phyloP scores from a whole-genome alignment of 2,888 invertebrate genomes.

The Meiosimyza decipiens region DNA sequence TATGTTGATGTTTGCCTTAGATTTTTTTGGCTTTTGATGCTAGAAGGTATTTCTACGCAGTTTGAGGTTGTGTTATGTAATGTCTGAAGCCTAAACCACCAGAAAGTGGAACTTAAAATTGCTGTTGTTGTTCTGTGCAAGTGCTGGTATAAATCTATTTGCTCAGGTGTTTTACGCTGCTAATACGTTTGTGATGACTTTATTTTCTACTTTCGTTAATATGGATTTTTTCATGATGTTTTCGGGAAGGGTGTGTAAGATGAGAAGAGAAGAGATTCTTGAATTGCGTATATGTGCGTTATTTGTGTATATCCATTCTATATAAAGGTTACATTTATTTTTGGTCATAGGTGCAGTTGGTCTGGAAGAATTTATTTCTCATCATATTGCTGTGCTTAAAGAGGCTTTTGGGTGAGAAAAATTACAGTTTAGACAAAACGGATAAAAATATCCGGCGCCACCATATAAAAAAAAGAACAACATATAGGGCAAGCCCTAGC shows the following conservation, averaged over 20 bases:
- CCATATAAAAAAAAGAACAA: no score
- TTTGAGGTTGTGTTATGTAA: no score
- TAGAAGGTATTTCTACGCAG: no score
- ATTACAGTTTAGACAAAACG: no score
- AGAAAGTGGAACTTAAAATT: background rate
- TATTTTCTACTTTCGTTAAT: slow-evolving; percentile 12
- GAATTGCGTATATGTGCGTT: background rate
- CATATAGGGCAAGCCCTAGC: no score
- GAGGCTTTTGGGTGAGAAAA: no score
- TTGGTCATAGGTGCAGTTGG: no score
- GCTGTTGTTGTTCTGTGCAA: background rate
- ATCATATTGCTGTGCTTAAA: no score
- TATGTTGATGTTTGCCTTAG: background rate
- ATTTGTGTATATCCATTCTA: no score
- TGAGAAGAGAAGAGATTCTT: background rate
- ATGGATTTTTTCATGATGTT: slow-evolving; percentile 2
- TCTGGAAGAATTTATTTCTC: no score
- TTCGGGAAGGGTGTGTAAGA: background rate
- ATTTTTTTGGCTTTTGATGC: background rate
- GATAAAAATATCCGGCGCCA: no score
- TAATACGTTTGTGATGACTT: slow-evolving; percentile 29
- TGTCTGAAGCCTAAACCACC: background rate
- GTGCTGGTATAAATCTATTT: slow-evolving; percentile 26
- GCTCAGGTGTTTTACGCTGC: slow-evolving; percentile 29
- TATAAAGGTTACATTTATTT: no score